A percentile compares a stretch with the other conserved stretches of the same genome.
These are phyloP conservation scores for Hydrochoerus hydrochaeris DNA, from an alignment of 2,113 vertebrate species.

Conservation along the genomic window DNA sequence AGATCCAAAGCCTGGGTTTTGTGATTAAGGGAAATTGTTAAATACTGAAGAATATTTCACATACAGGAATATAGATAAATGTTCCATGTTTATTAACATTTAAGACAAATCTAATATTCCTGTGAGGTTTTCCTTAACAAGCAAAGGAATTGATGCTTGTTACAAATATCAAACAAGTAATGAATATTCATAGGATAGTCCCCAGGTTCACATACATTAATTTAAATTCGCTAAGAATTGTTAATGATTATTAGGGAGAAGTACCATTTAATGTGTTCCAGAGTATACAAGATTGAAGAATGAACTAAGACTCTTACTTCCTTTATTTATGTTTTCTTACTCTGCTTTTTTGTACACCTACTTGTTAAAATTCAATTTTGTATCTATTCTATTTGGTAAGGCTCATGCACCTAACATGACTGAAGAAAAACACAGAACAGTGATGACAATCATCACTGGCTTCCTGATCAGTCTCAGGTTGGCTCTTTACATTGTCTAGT, in stretches of 20 bases:
- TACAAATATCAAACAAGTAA: constrained; percentile 25
- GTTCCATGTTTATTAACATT: constrained; percentile 41
- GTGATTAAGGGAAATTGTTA: not conserved
- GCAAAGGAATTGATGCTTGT: constrained; percentile 23
- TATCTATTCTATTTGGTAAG: not conserved
- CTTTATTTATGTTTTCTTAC: not conserved
- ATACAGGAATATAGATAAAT: not conserved
- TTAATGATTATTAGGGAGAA: not conserved
- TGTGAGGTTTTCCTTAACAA: constrained; percentile 25
- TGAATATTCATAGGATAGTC: not conserved
- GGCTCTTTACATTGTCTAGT: no score
- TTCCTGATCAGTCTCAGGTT: not conserved
- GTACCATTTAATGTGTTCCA: not conserved
- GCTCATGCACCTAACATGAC: not conserved
- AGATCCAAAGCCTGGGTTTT: not conserved
- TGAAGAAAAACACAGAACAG: not conserved
- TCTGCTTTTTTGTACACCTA: not conserved
- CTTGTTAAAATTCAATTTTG: not conserved
- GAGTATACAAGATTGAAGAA: not conserved
- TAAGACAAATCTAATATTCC: constrained; percentile 32
- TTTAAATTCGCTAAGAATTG: not conserved
- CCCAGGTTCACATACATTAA: not conserved
- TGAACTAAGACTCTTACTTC: not conserved
- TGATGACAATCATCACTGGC: not conserved
- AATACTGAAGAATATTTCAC: constrained; percentile 1